Base-by-base conservation (phyloP, 2,888 invertebrate genomes). In the Eueremaeus valkanovi region DNA sequence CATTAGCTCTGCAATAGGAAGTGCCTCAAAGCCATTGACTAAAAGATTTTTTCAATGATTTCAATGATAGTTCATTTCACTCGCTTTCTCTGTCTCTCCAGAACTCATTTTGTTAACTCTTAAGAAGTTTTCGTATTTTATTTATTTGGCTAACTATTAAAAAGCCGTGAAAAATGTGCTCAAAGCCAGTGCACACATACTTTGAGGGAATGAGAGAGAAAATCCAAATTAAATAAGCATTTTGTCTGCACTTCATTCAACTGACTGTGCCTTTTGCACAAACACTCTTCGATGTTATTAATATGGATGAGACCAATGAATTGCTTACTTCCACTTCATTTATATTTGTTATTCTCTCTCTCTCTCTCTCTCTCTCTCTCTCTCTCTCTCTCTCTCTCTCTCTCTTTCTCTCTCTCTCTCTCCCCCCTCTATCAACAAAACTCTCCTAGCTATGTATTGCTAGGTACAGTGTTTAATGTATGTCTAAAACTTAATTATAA, bases 261-360 rank as follows among this genome's bases (percentile, higher is more conserved):
- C 11, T 45, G 45, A 45, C 6, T 45, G 45, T 45, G 45, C 11
- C 3, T 16, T 6, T 13, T 18, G 18, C 36, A 36, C 36, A 36
- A 8, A 36, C 36, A 36, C 36, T 36, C 11, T 45, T 11, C 3
- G 51, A n/a, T 51, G 21, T 51, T 51, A 51, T 51, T 51, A 51
- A 51, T 51, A 51, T 51, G 51, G 24, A 51, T 51, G 51, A 51
- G 51, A 51, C 51, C 51, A 51, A 51, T 51, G 51, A 51, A 51
- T 51, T 24, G 51, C 51, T 51, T 51, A 51, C 51, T 51, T 51
- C 51, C 51, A 51, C 51, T 51, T 51, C 51, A 51, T 51, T 51
- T 51, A 3, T 51, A 21, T 51, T 51, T 51, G 51, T 51, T 51
- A 51, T 51, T 24, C 51, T 21, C 51, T 51, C n/a, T n/a, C n/a